Evolutionary conservation across 2,797 vertebrate species (phyloP).

Genomic region (Smutsia gigantea): DNA sequence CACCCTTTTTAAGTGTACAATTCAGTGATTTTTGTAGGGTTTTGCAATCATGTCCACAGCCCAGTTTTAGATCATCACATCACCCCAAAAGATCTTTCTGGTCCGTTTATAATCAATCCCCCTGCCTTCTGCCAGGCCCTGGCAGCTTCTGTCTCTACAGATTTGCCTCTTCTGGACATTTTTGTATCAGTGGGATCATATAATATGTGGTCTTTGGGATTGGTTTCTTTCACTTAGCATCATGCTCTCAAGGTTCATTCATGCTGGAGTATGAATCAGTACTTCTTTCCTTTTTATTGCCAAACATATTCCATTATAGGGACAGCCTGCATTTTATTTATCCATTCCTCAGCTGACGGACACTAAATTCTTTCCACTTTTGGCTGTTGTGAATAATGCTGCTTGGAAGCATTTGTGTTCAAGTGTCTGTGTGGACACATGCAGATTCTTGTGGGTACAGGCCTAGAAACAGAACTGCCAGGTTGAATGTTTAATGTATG

Average conservation of each 20-base stretch:
- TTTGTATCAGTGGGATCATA: rapidly evolving
- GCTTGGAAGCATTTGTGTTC: too few relatives aligned
- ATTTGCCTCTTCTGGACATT: neutral
- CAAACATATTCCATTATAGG: rapidly evolving
- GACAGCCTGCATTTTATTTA: neutral
- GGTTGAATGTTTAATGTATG: neutral
- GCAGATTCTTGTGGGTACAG: too few relatives aligned
- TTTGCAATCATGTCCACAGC: neutral
- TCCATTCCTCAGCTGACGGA: neutral
- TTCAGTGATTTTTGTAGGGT: neutral
- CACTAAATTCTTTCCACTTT: too few relatives aligned
- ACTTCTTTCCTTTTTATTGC: neutral
- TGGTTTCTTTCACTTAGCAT: neutral
- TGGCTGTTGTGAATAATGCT: too few relatives aligned
- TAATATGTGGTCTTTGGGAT: rapidly evolving
- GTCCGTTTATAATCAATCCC: neutral
- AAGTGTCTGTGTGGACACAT: rapidly evolving
- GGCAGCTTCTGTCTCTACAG: too few relatives aligned
- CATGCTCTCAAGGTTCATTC: neutral
- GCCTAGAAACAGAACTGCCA: neutral
- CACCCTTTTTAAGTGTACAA: neutral
- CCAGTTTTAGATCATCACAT: too few relatives aligned
- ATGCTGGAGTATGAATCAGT: neutral
- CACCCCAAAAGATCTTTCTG: neutral
- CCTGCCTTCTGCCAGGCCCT: neutral